Evolutionary conservation across 2,113 vertebrate genomes (phyloP), one percentile per base, ranked within the genome.

Genomic region (Datnioides undecimradiatus): DNA sequence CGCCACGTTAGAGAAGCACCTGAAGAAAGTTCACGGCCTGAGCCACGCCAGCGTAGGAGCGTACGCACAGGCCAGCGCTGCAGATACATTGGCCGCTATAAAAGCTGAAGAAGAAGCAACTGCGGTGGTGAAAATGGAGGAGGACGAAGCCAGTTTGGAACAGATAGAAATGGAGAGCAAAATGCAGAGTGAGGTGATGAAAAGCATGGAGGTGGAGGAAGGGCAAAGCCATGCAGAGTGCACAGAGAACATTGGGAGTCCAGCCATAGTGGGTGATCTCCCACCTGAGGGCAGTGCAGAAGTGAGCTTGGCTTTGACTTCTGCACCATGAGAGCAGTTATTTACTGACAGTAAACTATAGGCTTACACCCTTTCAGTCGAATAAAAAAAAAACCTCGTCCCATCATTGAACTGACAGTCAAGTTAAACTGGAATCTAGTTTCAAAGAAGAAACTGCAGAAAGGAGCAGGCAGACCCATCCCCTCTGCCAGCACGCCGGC

Each of bases 1-100:
- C 1, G 95, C 96, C 84, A 97, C 96, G 0, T 91, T 97, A 91
- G 96, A 97, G 88, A 97, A 96, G 68, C 96, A 97, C 85, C 92
- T 97, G 73, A 95, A 95, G 87, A 96, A 96, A 68, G 93, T 92
- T 2, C 95, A 96, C 31, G 92, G 95, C 75, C 88, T 95, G 68
- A 95, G 88, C 63, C 94, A 95, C 23, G 94, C 93, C 68, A 91
- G 90, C 17, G 90, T 92, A 0, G 93, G 93, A 0, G 79, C 93
- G 0, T 93, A 92, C 62, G 87, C 87, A 0, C 93, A 92, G 76
- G 82, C 87, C 75, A 88, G 87, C 45, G 85, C 88, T 0, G 80
- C 85, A 0, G 87, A 82, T 75, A 80, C 86, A 17, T 14, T 88
- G 51, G 73, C 86, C 1, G 63, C 83, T 5, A 72, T 91, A 2